These are phyloP conservation scores for Rhopalosiphum maidis DNA, from an alignment of 1,140 invertebrate genomes.

Conservation along the genomic window DNA sequence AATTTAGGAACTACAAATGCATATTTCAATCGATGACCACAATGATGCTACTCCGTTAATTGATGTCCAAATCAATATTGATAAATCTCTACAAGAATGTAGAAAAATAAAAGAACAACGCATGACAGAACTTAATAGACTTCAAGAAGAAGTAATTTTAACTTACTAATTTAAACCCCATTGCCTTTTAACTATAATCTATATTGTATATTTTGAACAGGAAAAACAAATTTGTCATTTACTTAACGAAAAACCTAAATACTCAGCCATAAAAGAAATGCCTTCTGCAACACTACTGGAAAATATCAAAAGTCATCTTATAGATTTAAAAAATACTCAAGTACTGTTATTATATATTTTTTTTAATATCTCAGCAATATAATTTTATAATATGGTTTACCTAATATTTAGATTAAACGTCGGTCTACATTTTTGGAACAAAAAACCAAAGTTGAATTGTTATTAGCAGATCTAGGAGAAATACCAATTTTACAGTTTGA, in stretches of 20 bases:
- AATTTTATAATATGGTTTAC: neutral
- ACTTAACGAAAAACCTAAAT: slow-evolving; percentile 32
- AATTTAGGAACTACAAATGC: slow-evolving; percentile 41
- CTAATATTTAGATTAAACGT: slow-evolving; percentile 47
- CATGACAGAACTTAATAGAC: slow-evolving; percentile 33
- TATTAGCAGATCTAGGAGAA: slow-evolving; percentile 28
- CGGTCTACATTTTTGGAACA: slow-evolving; percentile 13
- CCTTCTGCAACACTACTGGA: slow-evolving; percentile 33
- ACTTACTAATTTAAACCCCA: neutral
- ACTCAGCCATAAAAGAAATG: slow-evolving; percentile 9
- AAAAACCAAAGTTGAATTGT: slow-evolving; percentile 35
- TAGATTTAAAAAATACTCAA: slow-evolving; percentile 45
- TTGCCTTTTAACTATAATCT: neutral
- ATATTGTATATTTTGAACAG: neutral
- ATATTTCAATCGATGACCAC: slow-evolving; percentile 41
- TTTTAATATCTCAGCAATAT: neutral
- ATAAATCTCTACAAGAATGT: slow-evolving; percentile 27
- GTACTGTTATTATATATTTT: slow-evolving; percentile 17
- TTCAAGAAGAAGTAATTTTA: slow-evolving; percentile 52
- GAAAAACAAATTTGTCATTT: slow-evolving; percentile 49
- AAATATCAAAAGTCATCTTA: slow-evolving; percentile 47
- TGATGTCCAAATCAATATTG: slow-evolving; percentile 56
- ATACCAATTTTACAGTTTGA: slow-evolving; percentile 42
- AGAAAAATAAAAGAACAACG: slow-evolving; percentile 57
- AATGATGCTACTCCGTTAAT: slow-evolving; percentile 47